phyloP scores from a whole-genome alignment of 1,140 invertebrate species.

The Hypsibius dujardini region DNA sequence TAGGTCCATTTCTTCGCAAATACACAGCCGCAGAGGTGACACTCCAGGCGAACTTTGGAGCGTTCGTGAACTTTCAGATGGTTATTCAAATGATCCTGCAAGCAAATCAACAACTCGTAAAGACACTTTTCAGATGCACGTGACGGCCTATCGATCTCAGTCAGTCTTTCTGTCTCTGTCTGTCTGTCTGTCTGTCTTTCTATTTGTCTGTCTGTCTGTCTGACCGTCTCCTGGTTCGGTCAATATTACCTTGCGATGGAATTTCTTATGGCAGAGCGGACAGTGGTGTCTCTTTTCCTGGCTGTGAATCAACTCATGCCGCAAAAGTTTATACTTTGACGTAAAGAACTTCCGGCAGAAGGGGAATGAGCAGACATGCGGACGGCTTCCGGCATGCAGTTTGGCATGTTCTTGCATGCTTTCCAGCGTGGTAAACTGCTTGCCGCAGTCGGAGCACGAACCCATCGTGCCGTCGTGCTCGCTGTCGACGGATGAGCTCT shows the following conservation, averaged over 20 bases:
- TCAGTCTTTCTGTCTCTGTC: background rate
- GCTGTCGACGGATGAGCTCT: background rate
- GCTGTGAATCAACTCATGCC: conserved; percentile 1
- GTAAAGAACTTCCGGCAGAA: conserved; percentile 1
- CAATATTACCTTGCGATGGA: background rate
- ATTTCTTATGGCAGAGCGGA: conserved; percentile 1
- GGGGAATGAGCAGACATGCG: conserved; percentile 5
- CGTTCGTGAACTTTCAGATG: conserved; percentile 11
- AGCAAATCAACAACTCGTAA: background rate
- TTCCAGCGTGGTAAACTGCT: background rate
- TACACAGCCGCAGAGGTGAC: conserved; percentile 2
- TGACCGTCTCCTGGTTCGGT: background rate
- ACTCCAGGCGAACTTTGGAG: conserved; percentile 14
- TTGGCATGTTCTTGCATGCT: background rate
- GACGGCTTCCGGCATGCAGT: background rate
- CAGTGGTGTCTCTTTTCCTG: conserved; percentile 11
- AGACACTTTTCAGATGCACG: background rate
- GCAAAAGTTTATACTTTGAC: conserved; percentile 8
- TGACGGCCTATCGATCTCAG: background rate
- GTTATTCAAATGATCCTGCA: conserved; percentile 16
- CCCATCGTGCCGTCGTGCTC: background rate
- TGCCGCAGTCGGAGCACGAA: background rate
- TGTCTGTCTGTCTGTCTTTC: no score
- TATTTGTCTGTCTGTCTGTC: no score
- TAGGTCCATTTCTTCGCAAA: conserved; percentile 16